Percentiles rank a stretch among this genome's conserved stretches.
phyloP scores from a whole-genome alignment of 2,113 vertebrate species.

The Alouatta palliata region DNA sequence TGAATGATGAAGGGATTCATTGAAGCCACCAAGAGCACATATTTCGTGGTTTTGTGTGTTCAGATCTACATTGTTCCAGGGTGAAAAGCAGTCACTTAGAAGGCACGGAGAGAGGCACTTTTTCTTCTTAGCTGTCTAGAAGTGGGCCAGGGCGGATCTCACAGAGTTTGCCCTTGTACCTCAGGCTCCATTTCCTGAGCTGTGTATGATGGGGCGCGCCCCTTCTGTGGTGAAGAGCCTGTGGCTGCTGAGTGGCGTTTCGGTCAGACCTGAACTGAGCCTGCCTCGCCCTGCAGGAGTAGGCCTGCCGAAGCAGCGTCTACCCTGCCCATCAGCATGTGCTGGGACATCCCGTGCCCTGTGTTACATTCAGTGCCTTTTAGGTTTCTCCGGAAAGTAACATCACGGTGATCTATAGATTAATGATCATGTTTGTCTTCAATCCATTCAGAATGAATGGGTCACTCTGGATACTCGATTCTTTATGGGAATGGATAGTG shows the following conservation, averaged over 20 bases:
- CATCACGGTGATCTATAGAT: background rate
- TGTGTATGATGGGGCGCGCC: background rate
- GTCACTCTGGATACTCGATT: background rate
- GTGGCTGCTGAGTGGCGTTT: background rate
- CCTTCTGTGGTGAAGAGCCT: background rate
- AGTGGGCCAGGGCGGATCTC: background rate
- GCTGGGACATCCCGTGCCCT: background rate
- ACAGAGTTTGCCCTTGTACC: background rate
- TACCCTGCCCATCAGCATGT: accelerated
- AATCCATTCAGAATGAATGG: background rate
- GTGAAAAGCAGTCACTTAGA: background rate
- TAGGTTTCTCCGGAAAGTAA: background rate
- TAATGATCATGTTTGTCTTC: background rate
- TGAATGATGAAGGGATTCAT: no score
- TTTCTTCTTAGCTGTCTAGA: background rate
- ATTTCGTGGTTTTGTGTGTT: background rate
- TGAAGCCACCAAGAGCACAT: no score
- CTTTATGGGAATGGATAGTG: background rate
- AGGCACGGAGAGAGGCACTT: background rate
- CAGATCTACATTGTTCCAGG: accelerated
- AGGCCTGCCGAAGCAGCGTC: background rate
- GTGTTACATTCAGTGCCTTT: background rate
- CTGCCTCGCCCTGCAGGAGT: background rate
- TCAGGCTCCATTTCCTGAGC: background rate
- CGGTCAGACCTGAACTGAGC: background rate